These are phyloP conservation scores for Rotaria socialis DNA, from an alignment of 2,888 invertebrate genomes.

Conservation along the genomic window DNA sequence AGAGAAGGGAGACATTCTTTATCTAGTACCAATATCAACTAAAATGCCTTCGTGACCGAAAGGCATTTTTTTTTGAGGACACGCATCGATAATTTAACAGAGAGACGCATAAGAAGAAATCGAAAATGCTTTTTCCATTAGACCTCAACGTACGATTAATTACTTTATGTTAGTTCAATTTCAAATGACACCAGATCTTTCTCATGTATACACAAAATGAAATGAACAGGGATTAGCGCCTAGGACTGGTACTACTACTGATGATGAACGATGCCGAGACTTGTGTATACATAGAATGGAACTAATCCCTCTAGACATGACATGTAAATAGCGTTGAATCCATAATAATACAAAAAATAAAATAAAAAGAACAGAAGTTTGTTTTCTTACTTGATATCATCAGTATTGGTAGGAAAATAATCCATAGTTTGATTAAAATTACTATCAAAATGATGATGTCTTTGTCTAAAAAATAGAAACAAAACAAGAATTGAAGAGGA, in stretches of 20 bases:
- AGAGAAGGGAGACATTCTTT: background rate
- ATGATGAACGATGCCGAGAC: slow-evolving; percentile 19
- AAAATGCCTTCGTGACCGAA: background rate
- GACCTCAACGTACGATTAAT: background rate
- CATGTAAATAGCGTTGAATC: slow-evolving; percentile 15
- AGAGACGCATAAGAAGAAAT: background rate
- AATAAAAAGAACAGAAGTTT: background rate
- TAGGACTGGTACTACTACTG: slow-evolving; percentile 14
- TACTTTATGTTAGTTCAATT: slow-evolving; percentile 26
- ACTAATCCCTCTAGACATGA: slow-evolving; percentile 23
- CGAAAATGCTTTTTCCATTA: background rate
- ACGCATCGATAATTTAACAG: slow-evolving; percentile 22
- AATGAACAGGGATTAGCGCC: background rate
- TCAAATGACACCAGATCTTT: slow-evolving; percentile 26
- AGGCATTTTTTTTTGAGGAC: background rate
- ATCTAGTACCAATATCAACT: slow-evolving; percentile 20
- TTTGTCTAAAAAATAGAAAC: background rate
- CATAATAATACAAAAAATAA: background rate
- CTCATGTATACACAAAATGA: slow-evolving; percentile 11
- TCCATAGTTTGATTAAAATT: too few relatives aligned
- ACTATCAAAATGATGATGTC: background rate
- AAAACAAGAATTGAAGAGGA: too few relatives aligned
- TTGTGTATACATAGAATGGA: slow-evolving; percentile 24
- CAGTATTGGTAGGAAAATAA: too few relatives aligned
- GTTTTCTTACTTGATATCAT: background rate